These are phyloP conservation scores for Apistogramma diplotaenia DNA, from an alignment of 2,113 vertebrate species.

Conservation along the genomic window DNA sequence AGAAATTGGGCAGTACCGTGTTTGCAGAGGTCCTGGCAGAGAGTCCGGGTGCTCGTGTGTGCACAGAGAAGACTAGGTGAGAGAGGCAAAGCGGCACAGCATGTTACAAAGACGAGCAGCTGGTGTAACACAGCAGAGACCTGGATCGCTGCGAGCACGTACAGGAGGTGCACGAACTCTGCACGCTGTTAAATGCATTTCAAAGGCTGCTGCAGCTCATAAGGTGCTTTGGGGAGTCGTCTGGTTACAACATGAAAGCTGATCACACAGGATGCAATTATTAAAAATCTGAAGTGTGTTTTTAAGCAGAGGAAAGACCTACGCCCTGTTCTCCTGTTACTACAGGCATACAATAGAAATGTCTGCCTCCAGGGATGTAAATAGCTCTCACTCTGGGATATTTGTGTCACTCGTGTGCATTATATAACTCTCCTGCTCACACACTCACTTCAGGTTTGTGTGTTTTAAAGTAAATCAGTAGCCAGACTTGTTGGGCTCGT, in stretches of 20 bases:
- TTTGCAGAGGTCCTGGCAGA: neutral
- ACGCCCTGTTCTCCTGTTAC: neutral
- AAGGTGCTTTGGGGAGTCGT: neutral
- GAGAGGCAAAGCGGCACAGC: neutral
- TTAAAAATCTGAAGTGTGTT: neutral
- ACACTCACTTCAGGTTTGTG: neutral
- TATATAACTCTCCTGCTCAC: neutral
- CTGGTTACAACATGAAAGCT: neutral
- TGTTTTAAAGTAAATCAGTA: slow-evolving; percentile 1
- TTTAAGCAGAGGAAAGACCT: neutral
- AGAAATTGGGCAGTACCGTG: neutral
- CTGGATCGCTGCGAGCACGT: neutral
- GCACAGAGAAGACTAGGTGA: neutral
- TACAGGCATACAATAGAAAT: neutral
- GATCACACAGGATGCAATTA: neutral
- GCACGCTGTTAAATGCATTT: neutral
- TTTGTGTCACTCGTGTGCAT: neutral
- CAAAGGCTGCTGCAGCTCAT: neutral
- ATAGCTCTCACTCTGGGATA: neutral
- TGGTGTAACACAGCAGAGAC: neutral
- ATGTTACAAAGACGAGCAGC: neutral
- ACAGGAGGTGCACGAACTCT: no score
- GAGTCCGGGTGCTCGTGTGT: neutral
- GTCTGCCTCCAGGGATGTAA: neutral
- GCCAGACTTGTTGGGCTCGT: neutral